Evolutionary conservation across 2,113 vertebrate genomes (phyloP).

Genomic region (Centropus bengalensis): DNA sequence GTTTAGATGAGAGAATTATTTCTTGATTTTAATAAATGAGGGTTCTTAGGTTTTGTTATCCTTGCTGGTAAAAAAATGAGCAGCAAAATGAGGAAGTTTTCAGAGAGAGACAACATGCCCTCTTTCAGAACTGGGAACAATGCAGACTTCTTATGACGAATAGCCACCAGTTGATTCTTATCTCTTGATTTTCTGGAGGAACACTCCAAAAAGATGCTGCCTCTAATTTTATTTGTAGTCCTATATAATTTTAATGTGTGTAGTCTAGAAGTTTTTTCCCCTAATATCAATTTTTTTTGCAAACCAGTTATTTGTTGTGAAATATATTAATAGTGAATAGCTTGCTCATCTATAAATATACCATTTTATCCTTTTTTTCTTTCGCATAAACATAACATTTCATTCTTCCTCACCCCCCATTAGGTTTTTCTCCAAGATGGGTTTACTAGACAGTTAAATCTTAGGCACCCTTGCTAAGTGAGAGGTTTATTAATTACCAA

Average conservation of each 20-base stretch:
- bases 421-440: neutral
- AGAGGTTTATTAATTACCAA: neutral
- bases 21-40: neutral
- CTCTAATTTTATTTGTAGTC: neutral
- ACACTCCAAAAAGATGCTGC: neutral
- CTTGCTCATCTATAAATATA: neutral
- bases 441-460: neutral
- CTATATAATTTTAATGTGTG: neutral
- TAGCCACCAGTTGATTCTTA: neutral
- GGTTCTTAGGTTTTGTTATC: neutral
- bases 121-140: neutral
- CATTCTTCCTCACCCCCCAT: neutral
- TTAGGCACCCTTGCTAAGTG: neutral
- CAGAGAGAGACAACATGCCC: fast-evolving
- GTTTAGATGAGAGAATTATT: neutral
- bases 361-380: neutral
- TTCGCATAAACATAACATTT: neutral
- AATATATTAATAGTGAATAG: neutral
- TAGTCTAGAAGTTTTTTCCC: neutral
- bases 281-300: neutral
- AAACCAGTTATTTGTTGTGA: neutral
- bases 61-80: neutral
- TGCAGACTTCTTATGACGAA: neutral
- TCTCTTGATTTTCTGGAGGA: neutral
- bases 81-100: neutral